phyloP scores from a whole-genome alignment of 1,140 invertebrate species.

The Drosophila grimshawi region DNA sequence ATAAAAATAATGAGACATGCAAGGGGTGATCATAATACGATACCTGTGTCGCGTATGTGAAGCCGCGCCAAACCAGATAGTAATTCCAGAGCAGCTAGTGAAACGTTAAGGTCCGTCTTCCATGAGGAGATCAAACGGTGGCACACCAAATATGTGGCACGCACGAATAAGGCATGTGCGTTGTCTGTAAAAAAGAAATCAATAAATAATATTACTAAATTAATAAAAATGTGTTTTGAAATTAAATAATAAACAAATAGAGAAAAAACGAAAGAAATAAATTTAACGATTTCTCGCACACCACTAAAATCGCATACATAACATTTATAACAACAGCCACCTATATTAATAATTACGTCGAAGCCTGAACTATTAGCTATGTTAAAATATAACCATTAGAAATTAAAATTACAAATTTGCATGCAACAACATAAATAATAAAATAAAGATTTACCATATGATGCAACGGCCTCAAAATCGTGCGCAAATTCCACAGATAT shows the following conservation, averaged over 20 bases:
- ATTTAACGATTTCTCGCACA: too few relatives aligned
- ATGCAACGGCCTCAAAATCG: conserved; percentile 73
- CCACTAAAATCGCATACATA: too few relatives aligned
- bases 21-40: conserved; percentile 36
- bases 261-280: not conserved
- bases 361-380: too few relatives aligned
- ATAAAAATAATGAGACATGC: conserved; percentile 16
- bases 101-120: conserved; percentile 98
- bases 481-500: conserved; percentile 80
- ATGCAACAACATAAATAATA: conserved; percentile 8
- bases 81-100: conserved; percentile 96
- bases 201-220: not conserved
- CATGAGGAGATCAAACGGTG: conserved; percentile 97
- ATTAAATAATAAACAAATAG: not conserved
- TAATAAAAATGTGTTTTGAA: not conserved
- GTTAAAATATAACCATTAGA: too few relatives aligned
- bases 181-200: conserved; percentile 64
- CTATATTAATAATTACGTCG: too few relatives aligned
- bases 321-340: too few relatives aligned
- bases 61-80: conserved; percentile 94
- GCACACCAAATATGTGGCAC: conserved; percentile 96
- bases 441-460: conserved; percentile 74
- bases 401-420: not conserved
- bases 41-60: conserved; percentile 93
- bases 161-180: conserved; percentile 91